Evolutionary conservation across 1,140 invertebrate species (phyloP).

Genomic region (Plectrocnemia conspersa): DNA sequence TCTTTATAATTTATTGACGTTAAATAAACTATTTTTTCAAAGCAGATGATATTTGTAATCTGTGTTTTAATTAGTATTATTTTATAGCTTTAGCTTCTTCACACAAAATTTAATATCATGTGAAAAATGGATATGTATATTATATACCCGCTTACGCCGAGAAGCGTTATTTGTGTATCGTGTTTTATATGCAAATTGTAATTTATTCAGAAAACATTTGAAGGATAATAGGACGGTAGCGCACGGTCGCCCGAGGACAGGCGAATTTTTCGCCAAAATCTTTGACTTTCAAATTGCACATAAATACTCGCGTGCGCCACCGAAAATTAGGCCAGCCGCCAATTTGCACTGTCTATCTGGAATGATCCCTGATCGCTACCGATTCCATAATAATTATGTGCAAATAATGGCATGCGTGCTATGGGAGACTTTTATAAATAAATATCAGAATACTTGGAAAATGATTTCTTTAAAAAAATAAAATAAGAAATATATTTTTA

Average conservation of each 20-base stretch:
- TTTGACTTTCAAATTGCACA: constrained; percentile 5
- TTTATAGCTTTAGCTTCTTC: too few relatives aligned
- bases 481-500: too few relatives aligned
- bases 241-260: constrained; percentile 7
- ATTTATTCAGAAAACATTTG: constrained; percentile 7
- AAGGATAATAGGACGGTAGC: constrained; percentile 13
- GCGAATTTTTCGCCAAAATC: neutral
- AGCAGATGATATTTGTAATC: constrained; percentile 1
- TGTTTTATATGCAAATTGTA: constrained; percentile 13
- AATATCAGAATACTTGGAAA: neutral
- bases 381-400: neutral
- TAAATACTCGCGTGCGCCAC: neutral
- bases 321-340: neutral
- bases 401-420: too few relatives aligned
- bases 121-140: too few relatives aligned
- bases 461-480: too few relatives aligned
- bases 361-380: neutral
- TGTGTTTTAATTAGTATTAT: too few relatives aligned
- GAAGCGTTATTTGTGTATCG: neutral
- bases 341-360: neutral
- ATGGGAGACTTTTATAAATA: too few relatives aligned
- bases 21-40: neutral
- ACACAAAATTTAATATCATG: too few relatives aligned
- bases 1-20: too few relatives aligned
- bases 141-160: neutral